These are phyloP conservation scores for Drosophila lacteicornis DNA, from an alignment of 1,140 invertebrate genomes.

Conservation along the genomic window DNA sequence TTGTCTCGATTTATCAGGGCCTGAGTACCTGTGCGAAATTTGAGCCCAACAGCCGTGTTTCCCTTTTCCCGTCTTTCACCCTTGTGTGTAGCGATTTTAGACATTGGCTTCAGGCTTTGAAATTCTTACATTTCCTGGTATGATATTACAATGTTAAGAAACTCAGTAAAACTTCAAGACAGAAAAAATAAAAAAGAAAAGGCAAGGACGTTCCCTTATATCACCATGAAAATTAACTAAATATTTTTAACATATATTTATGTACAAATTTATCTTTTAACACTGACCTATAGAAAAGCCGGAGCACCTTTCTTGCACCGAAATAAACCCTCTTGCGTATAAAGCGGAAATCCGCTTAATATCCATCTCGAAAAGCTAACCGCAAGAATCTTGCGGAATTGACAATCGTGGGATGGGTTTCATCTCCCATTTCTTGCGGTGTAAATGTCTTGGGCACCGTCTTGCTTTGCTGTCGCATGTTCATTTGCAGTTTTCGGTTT, in stretches of 20 bases:
- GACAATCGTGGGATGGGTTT: not conserved
- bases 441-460: constrained; percentile 33
- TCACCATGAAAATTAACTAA: too few species aligned
- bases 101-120: too few species aligned
- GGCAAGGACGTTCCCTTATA: too few species aligned
- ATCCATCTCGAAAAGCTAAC: too few species aligned
- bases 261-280: too few species aligned
- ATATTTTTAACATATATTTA: too few species aligned
- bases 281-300: too few species aligned
- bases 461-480: constrained; percentile 61
- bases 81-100: not conserved
- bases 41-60: not conserved
- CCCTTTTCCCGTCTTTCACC: not conserved
- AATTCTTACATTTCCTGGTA: not conserved
- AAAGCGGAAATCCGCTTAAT: not conserved
- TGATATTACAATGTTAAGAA: too few species aligned
- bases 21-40: constrained; percentile 20
- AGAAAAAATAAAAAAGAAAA: too few species aligned
- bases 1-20: constrained; percentile 46
- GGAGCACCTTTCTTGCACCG: too few species aligned
- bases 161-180: too few species aligned
- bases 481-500: constrained; percentile 69
- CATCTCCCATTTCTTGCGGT: constrained; percentile 34
- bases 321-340: not conserved
- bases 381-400: not conserved